These are phyloP conservation scores for Lottia gigantea DNA, from an alignment of 2,888 invertebrate species.

Conservation along the genomic window DNA sequence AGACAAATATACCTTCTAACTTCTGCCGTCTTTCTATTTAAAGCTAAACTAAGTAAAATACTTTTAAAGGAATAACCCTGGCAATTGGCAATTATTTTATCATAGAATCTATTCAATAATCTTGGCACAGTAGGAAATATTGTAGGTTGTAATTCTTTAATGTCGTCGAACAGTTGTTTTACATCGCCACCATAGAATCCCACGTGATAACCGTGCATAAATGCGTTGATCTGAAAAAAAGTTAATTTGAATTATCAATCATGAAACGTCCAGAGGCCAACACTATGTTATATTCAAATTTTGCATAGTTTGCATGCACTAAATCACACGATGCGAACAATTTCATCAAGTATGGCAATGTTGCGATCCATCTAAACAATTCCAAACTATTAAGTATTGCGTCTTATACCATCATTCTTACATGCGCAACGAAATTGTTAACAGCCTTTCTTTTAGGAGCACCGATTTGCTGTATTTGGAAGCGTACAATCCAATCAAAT, in stretches of 20 bases:
- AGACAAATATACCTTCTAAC: slow-evolving; percentile 28
- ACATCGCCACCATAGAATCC: slow-evolving; percentile 60
- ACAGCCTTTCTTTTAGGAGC: too few relatives aligned
- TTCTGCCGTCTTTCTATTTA: slow-evolving; percentile 80
- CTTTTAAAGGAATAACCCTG: slow-evolving; percentile 83
- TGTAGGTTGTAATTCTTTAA: slow-evolving; percentile 53
- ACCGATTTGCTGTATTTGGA: too few relatives aligned
- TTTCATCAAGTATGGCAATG: too few relatives aligned
- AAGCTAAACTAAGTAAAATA: slow-evolving; percentile 85
- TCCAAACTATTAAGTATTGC: too few relatives aligned
- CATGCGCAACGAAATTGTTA: too few relatives aligned
- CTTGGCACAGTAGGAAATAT: slow-evolving; percentile 56
- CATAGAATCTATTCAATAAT: slow-evolving; percentile 54
- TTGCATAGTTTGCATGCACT: too few relatives aligned
- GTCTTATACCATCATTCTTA: too few relatives aligned
- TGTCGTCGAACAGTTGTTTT: slow-evolving; percentile 43
- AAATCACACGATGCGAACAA: too few relatives aligned
- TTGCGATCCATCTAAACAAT: too few relatives aligned
- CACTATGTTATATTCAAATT: too few relatives aligned
- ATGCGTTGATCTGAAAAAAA: slow-evolving; percentile 60
- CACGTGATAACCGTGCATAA: slow-evolving; percentile 80
- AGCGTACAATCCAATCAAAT: too few relatives aligned
- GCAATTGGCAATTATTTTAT: slow-evolving; percentile 70
- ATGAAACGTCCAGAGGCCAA: too few relatives aligned
- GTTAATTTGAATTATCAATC: slow-evolving; percentile 48